Evolutionary conservation across 2,113 vertebrate species (phyloP), one percentile per base, ranked within the genome.

Genomic region (Hemiprocne comata): DNA sequence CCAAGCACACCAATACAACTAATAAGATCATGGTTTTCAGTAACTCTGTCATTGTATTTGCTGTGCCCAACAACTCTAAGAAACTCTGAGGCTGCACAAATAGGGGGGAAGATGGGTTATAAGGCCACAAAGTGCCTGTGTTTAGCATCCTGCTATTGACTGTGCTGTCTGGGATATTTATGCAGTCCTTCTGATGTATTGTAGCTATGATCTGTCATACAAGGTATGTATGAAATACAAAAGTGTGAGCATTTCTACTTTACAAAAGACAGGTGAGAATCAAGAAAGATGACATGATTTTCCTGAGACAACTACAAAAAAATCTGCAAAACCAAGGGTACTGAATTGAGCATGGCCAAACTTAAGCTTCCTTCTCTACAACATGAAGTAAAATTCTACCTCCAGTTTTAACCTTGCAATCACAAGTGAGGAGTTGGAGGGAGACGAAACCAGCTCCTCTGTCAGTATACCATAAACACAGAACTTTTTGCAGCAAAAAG

Each of bases 341-440:
- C 8, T 64, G 54, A 65, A 83, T 76, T 79, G 17, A 70, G n/a
- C 12, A 23, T 17, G 12, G n/a, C 6, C 42, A 92, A 65, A 53
- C n/a, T n/a, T n/a, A n/a, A 19, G 28, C 11, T 86, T 85, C 16
- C 28, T 80, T 25, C 15, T 42, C 67, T 54, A 16, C 10, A 64
- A 34, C 3, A 81, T 0, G 17, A 44, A 64, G 21, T 36, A 61
- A 74, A 80, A 86, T 50, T 83, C n/a, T 70, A 24, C 23, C n/a
- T 78, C 25, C 21, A 20, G 23, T 29, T 79, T 72, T 55, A 74
- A 70, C 29, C 58, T 33, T 23, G 25, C 8, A 86, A 60, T 46
- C 19, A n/a, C 34, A 50, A 33, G 48, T 6, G 4, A 1, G 7
- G 4, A 4, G 51, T 28, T 48, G 3, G 3, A 4, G 11, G 10